A percentile compares a stretch with the other conserved stretches of the same genome.
These are phyloP conservation scores for Anhinga anhinga DNA, from an alignment of 2,113 vertebrate species.

Conservation along the genomic window DNA sequence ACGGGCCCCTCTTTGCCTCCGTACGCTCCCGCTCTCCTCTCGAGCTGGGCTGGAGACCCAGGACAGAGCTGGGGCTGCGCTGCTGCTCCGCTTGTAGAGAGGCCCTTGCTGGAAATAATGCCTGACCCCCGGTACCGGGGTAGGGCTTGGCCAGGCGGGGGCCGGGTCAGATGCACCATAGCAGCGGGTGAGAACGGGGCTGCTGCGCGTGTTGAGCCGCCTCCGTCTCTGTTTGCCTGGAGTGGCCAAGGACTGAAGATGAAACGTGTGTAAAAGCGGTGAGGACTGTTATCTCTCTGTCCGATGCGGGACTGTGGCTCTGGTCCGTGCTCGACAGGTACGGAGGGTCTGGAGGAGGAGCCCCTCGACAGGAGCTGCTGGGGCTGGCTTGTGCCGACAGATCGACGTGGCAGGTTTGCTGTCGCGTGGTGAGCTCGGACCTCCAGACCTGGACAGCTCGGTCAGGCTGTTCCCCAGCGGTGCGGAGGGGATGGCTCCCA, in stretches of 20 bases:
- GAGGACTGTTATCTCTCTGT: no score
- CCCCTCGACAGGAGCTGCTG: not conserved
- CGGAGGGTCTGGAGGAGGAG: not conserved
- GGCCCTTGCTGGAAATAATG: not conserved
- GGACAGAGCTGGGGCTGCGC: not conserved
- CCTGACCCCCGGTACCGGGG: not conserved
- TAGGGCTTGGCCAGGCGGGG: not conserved
- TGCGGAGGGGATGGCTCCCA: not conserved
- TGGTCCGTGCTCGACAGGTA: not conserved
- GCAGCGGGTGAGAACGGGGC: not conserved
- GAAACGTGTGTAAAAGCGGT: rapidly evolving
- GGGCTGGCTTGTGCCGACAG: not conserved
- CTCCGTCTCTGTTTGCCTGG: not conserved
- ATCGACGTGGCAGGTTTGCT: rapidly evolving
- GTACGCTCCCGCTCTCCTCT: not conserved
- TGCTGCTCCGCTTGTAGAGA: not conserved
- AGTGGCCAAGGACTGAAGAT: not conserved
- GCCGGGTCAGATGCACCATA: rapidly evolving
- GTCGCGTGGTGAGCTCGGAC: not conserved
- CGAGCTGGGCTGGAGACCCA: not conserved
- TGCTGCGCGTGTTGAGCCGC: not conserved
- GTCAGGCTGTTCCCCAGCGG: not conserved
- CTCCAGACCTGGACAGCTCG: rapidly evolving
- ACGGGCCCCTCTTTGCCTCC: not conserved
- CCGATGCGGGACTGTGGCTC: rapidly evolving